Percentiles rank a stretch among this genome's conserved stretches.
These are phyloP conservation scores for Smithornis capensis DNA, from an alignment of 2,113 vertebrate genomes.

Conservation along the genomic window DNA sequence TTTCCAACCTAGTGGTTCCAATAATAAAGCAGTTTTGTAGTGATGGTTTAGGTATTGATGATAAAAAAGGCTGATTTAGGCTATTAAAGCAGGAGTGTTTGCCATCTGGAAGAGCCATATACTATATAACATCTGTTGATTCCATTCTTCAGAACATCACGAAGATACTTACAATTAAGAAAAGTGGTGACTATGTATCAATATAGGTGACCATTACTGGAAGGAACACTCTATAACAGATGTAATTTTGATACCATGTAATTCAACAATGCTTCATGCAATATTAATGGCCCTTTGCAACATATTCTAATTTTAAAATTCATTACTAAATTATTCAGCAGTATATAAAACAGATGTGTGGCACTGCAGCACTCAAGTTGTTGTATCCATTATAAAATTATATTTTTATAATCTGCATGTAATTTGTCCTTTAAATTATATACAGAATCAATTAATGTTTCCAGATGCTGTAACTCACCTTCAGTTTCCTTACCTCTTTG, in stretches of 20 bases:
- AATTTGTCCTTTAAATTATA: not conserved
- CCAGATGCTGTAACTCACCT: conserved; percentile 34
- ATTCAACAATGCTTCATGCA: conserved; percentile 64
- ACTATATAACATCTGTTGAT: conserved; percentile 32
- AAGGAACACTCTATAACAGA: conserved; percentile 21
- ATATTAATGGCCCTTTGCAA: conserved; percentile 68
- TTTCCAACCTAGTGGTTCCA: not conserved
- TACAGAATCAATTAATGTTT: not conserved
- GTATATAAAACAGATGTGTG: conserved; percentile 65
- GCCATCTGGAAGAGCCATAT: conserved; percentile 38
- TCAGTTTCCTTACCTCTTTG: not conserved
- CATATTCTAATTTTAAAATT: conserved; percentile 68
- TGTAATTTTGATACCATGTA: conserved; percentile 40
- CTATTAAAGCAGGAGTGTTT: not conserved
- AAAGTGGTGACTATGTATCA: not conserved
- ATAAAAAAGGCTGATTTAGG: not conserved
- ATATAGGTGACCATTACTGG: conserved; percentile 8
- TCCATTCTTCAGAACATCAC: not conserved
- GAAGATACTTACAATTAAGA: conserved; percentile 1
- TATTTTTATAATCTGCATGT: not conserved
- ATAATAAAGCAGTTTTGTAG: not conserved
- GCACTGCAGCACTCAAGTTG: conserved; percentile 29
- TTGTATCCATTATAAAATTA: not conserved
- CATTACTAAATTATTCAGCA: conserved; percentile 73
- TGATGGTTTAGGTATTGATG: not conserved